Conservation (phyloP, 2,888 invertebrate genomes). For the Stictocephala bisonia region DNA sequence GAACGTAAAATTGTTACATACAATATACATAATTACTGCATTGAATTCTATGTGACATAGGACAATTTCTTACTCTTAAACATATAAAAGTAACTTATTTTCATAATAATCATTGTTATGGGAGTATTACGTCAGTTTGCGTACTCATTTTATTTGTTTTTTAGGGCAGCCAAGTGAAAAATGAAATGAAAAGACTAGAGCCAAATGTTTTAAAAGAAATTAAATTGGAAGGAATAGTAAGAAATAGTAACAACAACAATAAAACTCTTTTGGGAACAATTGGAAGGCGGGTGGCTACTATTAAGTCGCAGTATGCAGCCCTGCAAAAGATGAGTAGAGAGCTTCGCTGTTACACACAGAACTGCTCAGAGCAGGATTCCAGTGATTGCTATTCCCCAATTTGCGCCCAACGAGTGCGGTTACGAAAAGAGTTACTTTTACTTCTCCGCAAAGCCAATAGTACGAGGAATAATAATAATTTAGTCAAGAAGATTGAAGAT, state of each 20-base stretch:
- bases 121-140: too few relatives aligned
- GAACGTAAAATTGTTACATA: too few relatives aligned
- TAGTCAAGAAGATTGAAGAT: slow-evolving; percentile 16
- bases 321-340: slow-evolving; percentile 78
- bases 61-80: too few relatives aligned
- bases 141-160: too few relatives aligned
- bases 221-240: slow-evolving; percentile 12
- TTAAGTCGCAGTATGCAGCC: slow-evolving; percentile 77
- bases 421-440: slow-evolving; percentile 75
- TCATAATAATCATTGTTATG: too few relatives aligned
- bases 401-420: slow-evolving; percentile 78
- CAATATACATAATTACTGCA: too few relatives aligned
- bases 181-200: slow-evolving; percentile 4
- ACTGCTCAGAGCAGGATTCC: slow-evolving; percentile 68
- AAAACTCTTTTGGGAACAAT: slow-evolving; percentile 70
- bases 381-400: slow-evolving; percentile 82
- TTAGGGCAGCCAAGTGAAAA: too few relatives aligned
- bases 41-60: too few relatives aligned
- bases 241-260: slow-evolving; percentile 18
- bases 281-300: slow-evolving; percentile 75
- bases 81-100: too few relatives aligned
- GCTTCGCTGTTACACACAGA: slow-evolving; percentile 77
- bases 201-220: not conserved
- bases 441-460: slow-evolving; percentile 64
- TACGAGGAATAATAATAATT: slow-evolving; percentile 50